Percentiles rank a stretch among this genome's conserved stretches.
These are phyloP conservation scores for Harmothoe impar DNA, from an alignment of 2,888 invertebrate genomes.

Conservation along the genomic window DNA sequence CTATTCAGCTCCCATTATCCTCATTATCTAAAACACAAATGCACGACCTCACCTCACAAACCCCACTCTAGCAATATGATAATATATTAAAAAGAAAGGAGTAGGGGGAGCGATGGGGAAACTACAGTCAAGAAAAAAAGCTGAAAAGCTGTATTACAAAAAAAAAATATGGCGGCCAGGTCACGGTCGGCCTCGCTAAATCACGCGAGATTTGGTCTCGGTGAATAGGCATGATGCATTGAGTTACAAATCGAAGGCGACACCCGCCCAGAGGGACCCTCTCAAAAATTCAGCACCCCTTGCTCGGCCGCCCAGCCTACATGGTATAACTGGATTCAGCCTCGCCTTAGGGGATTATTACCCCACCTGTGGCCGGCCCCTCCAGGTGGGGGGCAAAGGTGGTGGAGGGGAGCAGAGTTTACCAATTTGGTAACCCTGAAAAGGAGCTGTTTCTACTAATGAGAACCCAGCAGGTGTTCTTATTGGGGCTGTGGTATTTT, in stretches of 20 bases:
- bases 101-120: neutral
- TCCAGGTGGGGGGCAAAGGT: too few relatives aligned
- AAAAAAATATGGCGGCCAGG: neutral
- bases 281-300: slow-evolving; percentile 11
- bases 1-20: neutral
- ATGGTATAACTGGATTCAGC: neutral
- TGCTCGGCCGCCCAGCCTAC: neutral
- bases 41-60: neutral
- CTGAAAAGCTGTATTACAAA: neutral
- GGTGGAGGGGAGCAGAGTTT: too few relatives aligned
- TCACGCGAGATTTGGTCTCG: neutral
- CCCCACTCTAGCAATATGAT: neutral
- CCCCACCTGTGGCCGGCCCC: neutral
- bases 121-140: neutral
- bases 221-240: slow-evolving; percentile 4
- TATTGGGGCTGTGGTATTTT: too few relatives aligned
- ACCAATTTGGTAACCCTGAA: too few relatives aligned
- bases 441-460: too few relatives aligned
- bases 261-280: neutral
- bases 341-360: neutral
- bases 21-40: slow-evolving; percentile 21
- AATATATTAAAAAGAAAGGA: neutral
- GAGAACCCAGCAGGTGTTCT: too few relatives aligned
- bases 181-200: neutral
- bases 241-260: slow-evolving; percentile 7